Base-by-base conservation (phyloP, 2,888 invertebrate genomes). In the Drosophila sordidula region DNA sequence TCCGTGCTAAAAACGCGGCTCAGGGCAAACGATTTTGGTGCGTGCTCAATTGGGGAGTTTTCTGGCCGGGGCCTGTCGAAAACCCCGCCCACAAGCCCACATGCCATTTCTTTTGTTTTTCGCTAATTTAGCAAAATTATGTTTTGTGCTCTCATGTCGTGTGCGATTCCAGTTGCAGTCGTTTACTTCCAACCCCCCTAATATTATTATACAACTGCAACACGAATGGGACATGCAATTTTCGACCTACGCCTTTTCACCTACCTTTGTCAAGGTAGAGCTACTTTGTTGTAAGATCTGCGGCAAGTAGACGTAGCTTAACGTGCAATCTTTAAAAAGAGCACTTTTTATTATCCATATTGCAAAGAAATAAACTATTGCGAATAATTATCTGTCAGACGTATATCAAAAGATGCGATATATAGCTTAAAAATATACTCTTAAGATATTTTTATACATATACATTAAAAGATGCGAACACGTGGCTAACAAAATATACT, bases 11-110 rank as follows among this genome's bases (percentile, higher is more conserved):
- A 49, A 57, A 52, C 50, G 57, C 56, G 62, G 55, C 69, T 64
- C 59, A 56, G 56, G 46, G 57, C 82, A 84, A 89, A 85, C 76
- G 84, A 87, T 80, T 89, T 81, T 79, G 73, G 90, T 89, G 90
- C 89, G 89, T 89, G 89, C 90, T 89, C 89, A 89, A 89, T 89
- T 89, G 89, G 90, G 89, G 89, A 90, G 89, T 90, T 87, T 87
- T 77, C 74, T 70, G 65, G 39, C 6, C 45, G 44, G 46, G 18
- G 39, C 38, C 45, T 26, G 58, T 49, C 54, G 22, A 34, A 32
- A 39, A 42, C 59, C 65, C 70, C 65, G 65, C 62, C 78, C 65
- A 14, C 42, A 6, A 38, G 36, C 46, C 65, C 74, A 75, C 75
- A 68, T 66, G 74, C 57, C 79, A 75, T 79, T 85, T 79, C 89